phyloP scores from a whole-genome alignment of 2,797 vertebrate genomes.

The Gymnopithys bicolor region DNA sequence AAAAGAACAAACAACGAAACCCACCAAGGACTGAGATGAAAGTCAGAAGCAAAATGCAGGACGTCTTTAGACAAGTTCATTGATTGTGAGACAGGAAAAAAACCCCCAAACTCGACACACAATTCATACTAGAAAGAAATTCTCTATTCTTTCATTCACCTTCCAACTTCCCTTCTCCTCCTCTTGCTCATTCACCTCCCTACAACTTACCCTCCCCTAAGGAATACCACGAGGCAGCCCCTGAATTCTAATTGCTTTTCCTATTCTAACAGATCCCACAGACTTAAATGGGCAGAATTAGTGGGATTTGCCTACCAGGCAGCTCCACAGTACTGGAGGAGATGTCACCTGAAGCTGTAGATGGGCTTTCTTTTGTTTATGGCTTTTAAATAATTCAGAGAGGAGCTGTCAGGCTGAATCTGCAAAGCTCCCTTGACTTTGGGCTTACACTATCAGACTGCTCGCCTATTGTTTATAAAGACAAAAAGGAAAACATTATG shows the following conservation, averaged over 20 bases:
- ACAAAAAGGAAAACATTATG: background rate
- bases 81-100: background rate
- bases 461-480: slow-evolving; percentile 50
- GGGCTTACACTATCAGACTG: background rate
- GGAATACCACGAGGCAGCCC: background rate
- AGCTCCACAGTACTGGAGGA: background rate
- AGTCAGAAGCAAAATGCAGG: background rate
- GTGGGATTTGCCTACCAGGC: background rate
- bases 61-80: background rate
- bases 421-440: slow-evolving; percentile 50
- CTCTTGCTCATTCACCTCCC: background rate
- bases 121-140: background rate
- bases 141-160: background rate
- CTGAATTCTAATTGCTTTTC: background rate
- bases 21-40: background rate
- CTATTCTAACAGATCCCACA: background rate
- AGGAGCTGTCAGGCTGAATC: slow-evolving; percentile 42
- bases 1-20: background rate
- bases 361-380: slow-evolving; percentile 2
- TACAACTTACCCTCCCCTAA: background rate
- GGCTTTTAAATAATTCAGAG: slow-evolving; percentile 62
- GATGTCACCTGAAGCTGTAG: slow-evolving; percentile 21
- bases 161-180: background rate
- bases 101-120: background rate
- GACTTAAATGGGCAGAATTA: background rate